phyloP scores from a whole-genome alignment of 2,888 invertebrate genomes.

The Hypercompe scribonia region DNA sequence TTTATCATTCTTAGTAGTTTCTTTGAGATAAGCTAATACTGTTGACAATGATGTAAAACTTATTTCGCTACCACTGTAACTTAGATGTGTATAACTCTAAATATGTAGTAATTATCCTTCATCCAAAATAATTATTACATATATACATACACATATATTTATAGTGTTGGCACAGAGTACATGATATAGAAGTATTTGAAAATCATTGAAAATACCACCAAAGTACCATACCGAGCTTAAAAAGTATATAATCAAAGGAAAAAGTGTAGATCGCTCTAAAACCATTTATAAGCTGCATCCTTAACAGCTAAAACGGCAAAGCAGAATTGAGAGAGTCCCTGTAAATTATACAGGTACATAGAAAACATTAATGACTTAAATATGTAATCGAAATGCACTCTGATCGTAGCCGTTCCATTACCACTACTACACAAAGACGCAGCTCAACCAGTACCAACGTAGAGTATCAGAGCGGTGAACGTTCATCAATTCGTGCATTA shows the following conservation, averaged over 20 bases:
- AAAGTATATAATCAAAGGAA: constrained; percentile 11
- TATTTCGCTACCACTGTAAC: too few relatives aligned
- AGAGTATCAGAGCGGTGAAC: constrained; percentile 26
- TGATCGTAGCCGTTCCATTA: not conserved
- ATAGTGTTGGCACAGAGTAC: not conserved
- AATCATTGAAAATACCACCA: too few relatives aligned
- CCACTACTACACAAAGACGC: not conserved
- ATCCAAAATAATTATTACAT: too few relatives aligned
- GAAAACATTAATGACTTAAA: not conserved
- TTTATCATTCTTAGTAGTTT: not conserved
- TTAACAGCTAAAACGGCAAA: not conserved
- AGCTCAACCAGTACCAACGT: constrained; percentile 2
- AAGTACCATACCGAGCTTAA: accelerated
- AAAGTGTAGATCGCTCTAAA: constrained; percentile 18
- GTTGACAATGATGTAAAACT: constrained; percentile 30
- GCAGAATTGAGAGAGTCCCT: not conserved
- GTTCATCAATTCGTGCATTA: constrained; percentile 32
- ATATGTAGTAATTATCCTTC: too few relatives aligned
- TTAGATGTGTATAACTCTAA: too few relatives aligned
- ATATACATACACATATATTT: too few relatives aligned
- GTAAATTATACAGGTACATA: too few relatives aligned
- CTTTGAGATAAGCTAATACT: constrained; percentile 32
- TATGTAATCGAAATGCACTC: not conserved
- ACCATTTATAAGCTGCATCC: constrained; percentile 8
- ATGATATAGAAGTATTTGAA: too few relatives aligned